A percentile compares a stretch with the other conserved stretches of the same genome.
Conservation (phyloP, 2,113 vertebrate species). For the Cavia aperea region DNA sequence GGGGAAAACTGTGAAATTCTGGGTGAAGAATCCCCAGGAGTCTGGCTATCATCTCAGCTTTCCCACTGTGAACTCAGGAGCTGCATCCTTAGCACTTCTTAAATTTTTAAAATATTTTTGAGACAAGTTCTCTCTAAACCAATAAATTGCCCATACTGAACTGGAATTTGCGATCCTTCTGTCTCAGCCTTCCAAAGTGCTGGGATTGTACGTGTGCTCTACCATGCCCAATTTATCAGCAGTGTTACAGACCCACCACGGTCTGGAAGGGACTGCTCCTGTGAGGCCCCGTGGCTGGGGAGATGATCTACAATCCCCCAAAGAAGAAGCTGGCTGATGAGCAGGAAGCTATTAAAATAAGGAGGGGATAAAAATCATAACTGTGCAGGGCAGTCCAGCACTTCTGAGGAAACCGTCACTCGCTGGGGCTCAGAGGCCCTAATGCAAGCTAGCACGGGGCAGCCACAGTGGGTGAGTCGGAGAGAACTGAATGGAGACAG, state of each 20-base stretch:
- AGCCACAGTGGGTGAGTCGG: neutral
- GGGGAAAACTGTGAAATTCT: neutral
- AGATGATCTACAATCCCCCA: neutral
- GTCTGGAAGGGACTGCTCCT: neutral
- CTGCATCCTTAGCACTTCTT: neutral
- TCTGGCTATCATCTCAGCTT: neutral
- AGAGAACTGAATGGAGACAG: neutral
- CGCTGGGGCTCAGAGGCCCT: neutral
- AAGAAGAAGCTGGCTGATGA: neutral
- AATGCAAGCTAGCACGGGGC: neutral
- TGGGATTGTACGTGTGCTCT: neutral
- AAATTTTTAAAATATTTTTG: neutral
- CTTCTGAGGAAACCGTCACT: neutral
- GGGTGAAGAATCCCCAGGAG: neutral
- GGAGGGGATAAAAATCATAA: neutral
- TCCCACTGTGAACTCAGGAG: neutral
- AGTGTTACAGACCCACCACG: rapidly evolving
- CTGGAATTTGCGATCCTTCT: neutral
- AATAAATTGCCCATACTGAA: neutral
- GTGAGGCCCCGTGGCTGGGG: neutral
- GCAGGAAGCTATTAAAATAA: neutral
- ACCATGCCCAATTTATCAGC: neutral
- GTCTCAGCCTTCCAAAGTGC: neutral
- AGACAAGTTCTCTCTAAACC: neutral
- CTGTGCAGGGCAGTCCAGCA: neutral